Evolutionary conservation across 2,888 invertebrate species (phyloP), one percentile per base, ranked within the genome.

Genomic region (Erebia epiphron): DNA sequence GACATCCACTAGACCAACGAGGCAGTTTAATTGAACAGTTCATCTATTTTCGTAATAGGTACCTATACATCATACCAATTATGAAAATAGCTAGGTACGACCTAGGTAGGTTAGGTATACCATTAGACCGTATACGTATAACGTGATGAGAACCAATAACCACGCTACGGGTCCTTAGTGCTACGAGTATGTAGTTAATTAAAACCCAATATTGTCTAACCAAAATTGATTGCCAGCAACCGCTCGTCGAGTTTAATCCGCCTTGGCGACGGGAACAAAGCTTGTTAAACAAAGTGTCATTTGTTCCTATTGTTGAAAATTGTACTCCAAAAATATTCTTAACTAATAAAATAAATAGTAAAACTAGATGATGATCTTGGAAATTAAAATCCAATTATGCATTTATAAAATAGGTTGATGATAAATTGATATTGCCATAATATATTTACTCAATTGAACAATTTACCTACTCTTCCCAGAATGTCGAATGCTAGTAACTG

Each of bases 151-250:
- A 49, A 46, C 62, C 49, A 14, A 49, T 46, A 62, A 62, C 62
- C 62, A 62, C 62, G 62, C 14, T 58, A 26, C 49, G 57, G 43
- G 57, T 46, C 67, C 58, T 67, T 49, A 67, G 57, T 67, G 49
- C 57, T 67, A 35, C 35, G 35, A 35, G 35, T 35, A 67, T 43
- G 71, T 64, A 68, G 87, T 89, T 92, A 93, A 93, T 93, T 92
- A 91, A 92, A 93, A 92, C 90, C 90, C 90, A 93, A 92, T 93
- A 93, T 92, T 92, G 92, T 90, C 88, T 89, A 91, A 92, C 93
- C 89, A 86, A 92, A 91, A 91, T 91, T 92, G 91, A 92, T 92
- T 90, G 87, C 84, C 82, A 80, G 82, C 67, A 67, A 67, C 67
- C 67, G 67, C 67, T 67, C 67, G 67, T 67, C 75, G 78, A 76